These are phyloP conservation scores for Microcebus ravelobensis DNA, from an alignment of 2,113 vertebrate species.

Conservation along the genomic window DNA sequence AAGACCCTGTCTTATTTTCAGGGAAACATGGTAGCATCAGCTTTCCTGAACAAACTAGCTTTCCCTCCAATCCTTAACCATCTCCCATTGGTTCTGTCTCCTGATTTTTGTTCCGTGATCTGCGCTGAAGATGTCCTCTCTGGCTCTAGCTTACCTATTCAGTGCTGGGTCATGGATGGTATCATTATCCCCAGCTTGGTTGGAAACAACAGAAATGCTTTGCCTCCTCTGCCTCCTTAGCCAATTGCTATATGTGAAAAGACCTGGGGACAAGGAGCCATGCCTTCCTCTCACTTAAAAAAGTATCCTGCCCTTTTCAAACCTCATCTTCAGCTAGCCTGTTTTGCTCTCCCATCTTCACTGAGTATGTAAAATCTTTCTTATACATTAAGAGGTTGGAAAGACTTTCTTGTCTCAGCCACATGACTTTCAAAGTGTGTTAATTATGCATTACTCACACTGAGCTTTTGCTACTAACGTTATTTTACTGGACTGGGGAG, in stretches of 20 bases:
- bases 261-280: not conserved
- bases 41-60: not conserved
- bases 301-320: not conserved
- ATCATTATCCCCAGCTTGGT: not conserved
- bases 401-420: constrained; percentile 44
- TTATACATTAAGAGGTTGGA: constrained; percentile 53
- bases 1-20: too few relatives aligned
- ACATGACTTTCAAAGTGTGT: constrained; percentile 47
- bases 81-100: not conserved
- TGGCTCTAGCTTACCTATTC: not conserved
- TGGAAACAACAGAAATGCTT: not conserved
- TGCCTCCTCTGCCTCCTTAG: not conserved
- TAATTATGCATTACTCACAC: constrained; percentile 60
- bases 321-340: not conserved
- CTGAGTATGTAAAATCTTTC: constrained; percentile 43
- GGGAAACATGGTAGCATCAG: not conserved
- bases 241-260: not conserved
- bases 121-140: not conserved
- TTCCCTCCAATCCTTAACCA: not conserved
- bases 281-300: not conserved
- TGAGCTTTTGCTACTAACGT: constrained; percentile 60
- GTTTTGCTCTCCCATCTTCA: constrained; percentile 25
- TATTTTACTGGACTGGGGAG: constrained; percentile 31
- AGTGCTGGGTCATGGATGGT: not conserved
- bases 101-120: not conserved